These are phyloP conservation scores for Eupithecia pulchellata DNA, from an alignment of 2,888 invertebrate species.

Conservation along the genomic window DNA sequence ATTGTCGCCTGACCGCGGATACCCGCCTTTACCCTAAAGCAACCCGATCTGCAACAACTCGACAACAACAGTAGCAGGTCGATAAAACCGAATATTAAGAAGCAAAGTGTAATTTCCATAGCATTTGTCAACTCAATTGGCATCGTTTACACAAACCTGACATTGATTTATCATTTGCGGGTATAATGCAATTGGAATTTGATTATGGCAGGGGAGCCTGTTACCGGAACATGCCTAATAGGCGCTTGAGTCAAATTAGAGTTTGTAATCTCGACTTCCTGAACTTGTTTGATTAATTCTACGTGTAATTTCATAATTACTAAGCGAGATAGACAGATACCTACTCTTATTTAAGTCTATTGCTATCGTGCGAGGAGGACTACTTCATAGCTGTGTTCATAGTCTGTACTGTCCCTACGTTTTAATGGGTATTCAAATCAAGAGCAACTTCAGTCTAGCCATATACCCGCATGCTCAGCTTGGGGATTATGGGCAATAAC, in stretches of 20 bases:
- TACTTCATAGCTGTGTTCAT: neutral
- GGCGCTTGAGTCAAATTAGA: slow-evolving; percentile 9
- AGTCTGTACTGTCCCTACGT: no score
- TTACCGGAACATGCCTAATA: slow-evolving; percentile 11
- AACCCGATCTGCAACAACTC: no score
- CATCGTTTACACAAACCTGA: slow-evolving; percentile 36
- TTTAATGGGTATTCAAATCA: no score
- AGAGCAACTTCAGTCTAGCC: no score
- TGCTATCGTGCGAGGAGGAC: neutral
- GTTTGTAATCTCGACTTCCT: slow-evolving; percentile 6
- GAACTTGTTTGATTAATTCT: neutral
- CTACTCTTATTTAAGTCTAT: slow-evolving; percentile 26
- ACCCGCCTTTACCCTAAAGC: no score
- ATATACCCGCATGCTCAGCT: no score
- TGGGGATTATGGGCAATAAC: no score
- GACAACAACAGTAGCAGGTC: no score
- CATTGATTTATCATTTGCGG: slow-evolving; percentile 43
- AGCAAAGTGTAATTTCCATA: slow-evolving; percentile 27
- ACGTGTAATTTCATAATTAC: no score
- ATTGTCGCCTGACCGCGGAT: no score
- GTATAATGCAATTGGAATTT: slow-evolving; percentile 27
- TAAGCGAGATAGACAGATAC: neutral
- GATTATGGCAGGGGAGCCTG: slow-evolving; percentile 18
- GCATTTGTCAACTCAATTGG: slow-evolving; percentile 32
- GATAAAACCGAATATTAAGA: slow-evolving; percentile 17